Base-by-base conservation (phyloP, 1,140 invertebrate species). In the Sminthurides bifidus region DNA sequence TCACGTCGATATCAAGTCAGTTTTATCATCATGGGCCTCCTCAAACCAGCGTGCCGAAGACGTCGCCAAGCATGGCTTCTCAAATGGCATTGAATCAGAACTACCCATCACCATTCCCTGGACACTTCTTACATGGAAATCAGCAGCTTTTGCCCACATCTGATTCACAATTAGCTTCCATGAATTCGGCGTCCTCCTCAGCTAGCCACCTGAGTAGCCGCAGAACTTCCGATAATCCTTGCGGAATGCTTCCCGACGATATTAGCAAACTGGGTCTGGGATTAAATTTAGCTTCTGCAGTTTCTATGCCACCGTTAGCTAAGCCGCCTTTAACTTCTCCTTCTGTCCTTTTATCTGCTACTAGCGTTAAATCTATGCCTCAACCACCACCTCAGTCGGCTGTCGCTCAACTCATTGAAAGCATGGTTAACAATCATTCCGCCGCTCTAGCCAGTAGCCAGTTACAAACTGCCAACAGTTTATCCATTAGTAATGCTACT, bases 341-440 rank as follows among this genome's bases (percentile, higher is more conserved):
- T 2, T 64, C 61, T 2, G 41, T 59, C n/a, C 37, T 64, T 1
- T 30, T 59, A 17, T 27, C 55, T 1, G 54, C 51, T 3, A 65
- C 41, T 40, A 50, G 37, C 19, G 43, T 58, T 6, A 58, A 55
- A 49, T 52, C 54, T 12, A 51, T 61, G 45, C 54, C 50, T 8
- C 31, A 52, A 5, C 45, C 59, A 23, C 60, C 63, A 6, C 60
- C 55, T 2, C 55, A 58, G 19, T 63, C 61, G 12, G 54, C 64
- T 0, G 55, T 65, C 37, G 64, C 58, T 56, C 61, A 65, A 21
- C 61, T 65, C 12, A 65, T 65, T 45, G 63, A 65, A 46, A 65
- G 60, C 46, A 60, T 65, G 5, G 58, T 65, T 14, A 65, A 65
- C 55, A 65, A 65, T 58, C 63, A 65, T 33, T 43, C 58, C 8